phyloP scores from a whole-genome alignment of 2,797 vertebrate species.

The Myiotriccus ornatus region DNA sequence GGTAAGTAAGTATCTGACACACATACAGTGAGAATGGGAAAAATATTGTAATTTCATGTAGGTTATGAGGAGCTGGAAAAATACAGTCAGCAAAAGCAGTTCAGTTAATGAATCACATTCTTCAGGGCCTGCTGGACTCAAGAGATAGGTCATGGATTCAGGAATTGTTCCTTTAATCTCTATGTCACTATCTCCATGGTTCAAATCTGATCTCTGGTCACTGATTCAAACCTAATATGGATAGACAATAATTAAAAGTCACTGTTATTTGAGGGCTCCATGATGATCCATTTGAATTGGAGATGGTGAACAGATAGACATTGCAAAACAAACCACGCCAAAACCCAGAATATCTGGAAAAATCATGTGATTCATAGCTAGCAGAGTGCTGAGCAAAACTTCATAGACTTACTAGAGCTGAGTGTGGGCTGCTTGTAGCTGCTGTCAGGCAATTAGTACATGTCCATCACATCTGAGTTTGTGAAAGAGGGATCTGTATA shows the following conservation, averaged over 20 bases:
- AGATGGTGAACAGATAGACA: background rate
- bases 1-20: conserved; percentile 38
- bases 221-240: background rate
- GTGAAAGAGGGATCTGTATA: background rate
- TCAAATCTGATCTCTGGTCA: background rate
- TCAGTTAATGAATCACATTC: conserved; percentile 45
- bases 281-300: background rate
- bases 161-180: background rate
- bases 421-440: background rate
- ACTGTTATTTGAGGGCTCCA: background rate
- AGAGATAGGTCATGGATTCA: conserved; percentile 7
- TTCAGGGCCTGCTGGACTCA: background rate
- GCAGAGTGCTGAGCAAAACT: background rate
- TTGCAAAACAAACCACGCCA: background rate
- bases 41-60: conserved; percentile 57
- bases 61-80: conserved; percentile 42
- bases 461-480: rapidly evolving
- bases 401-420: background rate
- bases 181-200: background rate
- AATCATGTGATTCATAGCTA: background rate
- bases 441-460: rapidly evolving
- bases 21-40: conserved; percentile 19
- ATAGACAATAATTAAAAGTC: background rate
- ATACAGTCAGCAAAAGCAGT: conserved; percentile 52
- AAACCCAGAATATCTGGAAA: background rate